phyloP scores from a whole-genome alignment of 1,140 invertebrate genomes.

The Phortica variegata region DNA sequence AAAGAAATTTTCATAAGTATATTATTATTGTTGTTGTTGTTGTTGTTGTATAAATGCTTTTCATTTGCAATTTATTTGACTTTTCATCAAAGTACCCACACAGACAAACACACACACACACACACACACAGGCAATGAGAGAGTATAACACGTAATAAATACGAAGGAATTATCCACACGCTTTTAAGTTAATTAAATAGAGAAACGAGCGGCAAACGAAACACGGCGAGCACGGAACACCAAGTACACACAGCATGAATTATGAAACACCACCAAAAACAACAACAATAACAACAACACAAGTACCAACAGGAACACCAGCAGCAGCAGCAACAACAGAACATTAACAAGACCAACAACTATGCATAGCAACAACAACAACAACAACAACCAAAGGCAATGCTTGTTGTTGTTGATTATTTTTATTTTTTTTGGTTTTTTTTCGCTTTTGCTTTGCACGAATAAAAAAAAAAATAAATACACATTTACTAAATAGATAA shows the following conservation, averaged over 20 bases:
- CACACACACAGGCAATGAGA: no score
- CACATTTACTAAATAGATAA: no score
- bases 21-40: conserved; percentile 10
- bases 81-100: no score
- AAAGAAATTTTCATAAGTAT: no score
- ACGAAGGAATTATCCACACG: conserved; percentile 50
- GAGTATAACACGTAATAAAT: no score
- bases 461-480: no score
- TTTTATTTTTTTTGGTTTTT: no score
- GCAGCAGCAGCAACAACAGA: conserved; percentile 4
- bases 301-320: conserved; percentile 1
- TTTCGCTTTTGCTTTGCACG: no score
- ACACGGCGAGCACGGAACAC: conserved; percentile 9
- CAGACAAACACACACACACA: no score
- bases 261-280: neutral
- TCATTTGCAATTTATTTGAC: conserved; percentile 53
- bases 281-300: conserved; percentile 3
- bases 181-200: conserved; percentile 53
- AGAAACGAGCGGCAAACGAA: conserved; percentile 7
- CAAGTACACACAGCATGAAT: neutral
- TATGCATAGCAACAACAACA: neutral
- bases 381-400: no score
- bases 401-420: no score
- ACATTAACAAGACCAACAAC: conserved; percentile 10
- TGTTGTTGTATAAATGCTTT: conserved; percentile 36